Evolutionary conservation across 2,888 invertebrate genomes (phyloP).

Genomic region (Chrysotoxum bicinctum): DNA sequence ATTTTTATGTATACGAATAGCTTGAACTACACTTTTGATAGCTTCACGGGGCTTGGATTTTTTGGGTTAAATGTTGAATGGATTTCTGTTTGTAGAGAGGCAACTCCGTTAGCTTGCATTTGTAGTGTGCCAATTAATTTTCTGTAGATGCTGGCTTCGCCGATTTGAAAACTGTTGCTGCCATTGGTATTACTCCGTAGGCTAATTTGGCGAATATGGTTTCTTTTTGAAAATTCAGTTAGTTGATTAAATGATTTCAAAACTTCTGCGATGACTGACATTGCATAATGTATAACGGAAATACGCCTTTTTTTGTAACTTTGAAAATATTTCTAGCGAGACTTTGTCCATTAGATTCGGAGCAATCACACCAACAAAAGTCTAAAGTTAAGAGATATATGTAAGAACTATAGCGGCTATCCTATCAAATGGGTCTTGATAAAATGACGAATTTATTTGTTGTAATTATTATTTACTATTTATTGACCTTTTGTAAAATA

Average conservation of each 20-base stretch:
- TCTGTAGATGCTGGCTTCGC: constrained; percentile 33
- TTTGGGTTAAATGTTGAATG: constrained; percentile 61
- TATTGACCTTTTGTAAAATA: too few relatives aligned
- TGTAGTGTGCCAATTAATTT: constrained; percentile 73
- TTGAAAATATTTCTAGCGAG: too few relatives aligned
- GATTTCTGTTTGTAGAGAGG: constrained; percentile 77
- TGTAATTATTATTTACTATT: too few relatives aligned
- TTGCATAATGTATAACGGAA: too few relatives aligned
- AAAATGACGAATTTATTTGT: too few relatives aligned
- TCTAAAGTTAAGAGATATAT: too few relatives aligned
- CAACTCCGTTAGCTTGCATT: constrained; percentile 79
- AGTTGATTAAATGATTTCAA: background rate
- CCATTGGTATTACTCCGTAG: constrained; percentile 64
- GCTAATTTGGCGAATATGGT: constrained; percentile 74
- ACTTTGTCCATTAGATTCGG: too few relatives aligned
- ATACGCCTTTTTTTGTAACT: too few relatives aligned
- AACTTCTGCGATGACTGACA: background rate
- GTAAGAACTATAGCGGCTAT: too few relatives aligned
- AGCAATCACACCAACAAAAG: too few relatives aligned
- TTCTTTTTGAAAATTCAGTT: constrained; percentile 17
- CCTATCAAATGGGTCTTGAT: too few relatives aligned
- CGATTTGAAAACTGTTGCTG: constrained; percentile 75
- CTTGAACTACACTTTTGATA: constrained; percentile 77
- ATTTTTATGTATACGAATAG: constrained; percentile 76
- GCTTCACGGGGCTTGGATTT: constrained; percentile 74